These are phyloP conservation scores for Struthidea cinerea DNA, from an alignment of 2,113 vertebrate genomes.

Conservation along the genomic window DNA sequence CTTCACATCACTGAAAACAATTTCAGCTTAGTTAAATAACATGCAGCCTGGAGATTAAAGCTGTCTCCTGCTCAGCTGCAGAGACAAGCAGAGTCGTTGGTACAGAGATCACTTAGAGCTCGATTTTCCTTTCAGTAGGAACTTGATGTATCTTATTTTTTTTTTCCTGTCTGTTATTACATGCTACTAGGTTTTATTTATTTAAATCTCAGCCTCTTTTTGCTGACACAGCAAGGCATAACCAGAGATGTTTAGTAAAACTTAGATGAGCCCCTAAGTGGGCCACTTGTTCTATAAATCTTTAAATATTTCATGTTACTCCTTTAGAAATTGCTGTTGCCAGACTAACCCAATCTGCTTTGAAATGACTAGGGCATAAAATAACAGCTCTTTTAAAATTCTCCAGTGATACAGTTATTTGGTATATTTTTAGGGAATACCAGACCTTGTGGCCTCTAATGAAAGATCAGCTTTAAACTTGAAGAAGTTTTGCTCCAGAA, in stretches of 20 bases:
- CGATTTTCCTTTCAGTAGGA: constrained; percentile 39
- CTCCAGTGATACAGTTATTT: constrained; percentile 29
- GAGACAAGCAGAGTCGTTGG: constrained; percentile 7
- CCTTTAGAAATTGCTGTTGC: constrained; percentile 52
- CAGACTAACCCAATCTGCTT: constrained; percentile 51
- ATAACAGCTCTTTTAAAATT: constrained; percentile 43
- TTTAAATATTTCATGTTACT: constrained; percentile 63
- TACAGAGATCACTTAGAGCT: constrained; percentile 32
- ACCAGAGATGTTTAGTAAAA: constrained; percentile 63
- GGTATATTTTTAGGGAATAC: constrained; percentile 39
- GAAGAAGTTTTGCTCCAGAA: constrained; percentile 8
- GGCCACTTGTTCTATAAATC: constrained; percentile 68
- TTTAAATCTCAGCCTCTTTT: constrained; percentile 61
- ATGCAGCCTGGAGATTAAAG: constrained; percentile 26
- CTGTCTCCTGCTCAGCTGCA: constrained; percentile 36
- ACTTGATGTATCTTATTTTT: constrained; percentile 18
- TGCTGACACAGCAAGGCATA: constrained; percentile 66
- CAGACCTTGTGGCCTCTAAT: not conserved
- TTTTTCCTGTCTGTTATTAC: constrained; percentile 17
- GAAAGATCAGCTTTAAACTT: constrained; percentile 2
- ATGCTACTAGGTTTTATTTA: constrained; percentile 49
- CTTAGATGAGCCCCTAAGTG: constrained; percentile 64
- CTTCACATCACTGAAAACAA: constrained; percentile 9
- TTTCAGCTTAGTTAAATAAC: constrained; percentile 56
- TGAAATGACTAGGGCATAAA: constrained; percentile 46